A percentile compares a stretch with the other conserved stretches of the same genome.
phyloP scores from a whole-genome alignment of 2,113 vertebrate species.

The Pseudorhombus dupliciocellatus region DNA sequence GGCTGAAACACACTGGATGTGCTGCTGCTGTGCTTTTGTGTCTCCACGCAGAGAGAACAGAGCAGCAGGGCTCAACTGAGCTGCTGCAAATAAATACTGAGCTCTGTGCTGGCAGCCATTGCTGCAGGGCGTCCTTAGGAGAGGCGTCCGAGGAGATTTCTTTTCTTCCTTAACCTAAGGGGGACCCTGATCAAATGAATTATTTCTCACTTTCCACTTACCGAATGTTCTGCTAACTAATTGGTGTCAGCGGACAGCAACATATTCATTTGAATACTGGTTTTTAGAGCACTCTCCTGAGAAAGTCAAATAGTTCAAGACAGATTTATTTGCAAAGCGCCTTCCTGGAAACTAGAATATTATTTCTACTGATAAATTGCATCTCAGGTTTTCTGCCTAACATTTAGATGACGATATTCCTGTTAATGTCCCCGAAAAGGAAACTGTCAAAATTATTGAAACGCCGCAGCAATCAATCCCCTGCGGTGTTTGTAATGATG shows the following conservation, averaged over 20 bases:
- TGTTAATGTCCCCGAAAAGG: background rate
- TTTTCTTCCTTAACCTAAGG: conserved; percentile 9
- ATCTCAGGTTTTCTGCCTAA: conserved; percentile 4
- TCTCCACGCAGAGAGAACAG: conserved; percentile 3
- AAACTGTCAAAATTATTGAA: background rate
- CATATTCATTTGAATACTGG: conserved; percentile 38
- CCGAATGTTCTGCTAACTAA: conserved; percentile 38
- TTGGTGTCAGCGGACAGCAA: conserved; percentile 52
- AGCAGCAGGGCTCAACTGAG: conserved; percentile 2
- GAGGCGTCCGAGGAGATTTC: conserved; percentile 25
- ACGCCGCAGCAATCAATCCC: background rate
- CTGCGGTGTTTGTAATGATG: background rate
- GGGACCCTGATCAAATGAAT: conserved; percentile 38
- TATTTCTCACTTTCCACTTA: conserved; percentile 52
- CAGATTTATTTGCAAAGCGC: conserved; percentile 19
- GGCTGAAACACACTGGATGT: conserved; percentile 12
- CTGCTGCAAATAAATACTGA: conserved; percentile 1
- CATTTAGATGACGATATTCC: conserved; percentile 18
- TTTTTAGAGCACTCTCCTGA: conserved; percentile 25
- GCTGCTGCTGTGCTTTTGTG: conserved; percentile 16
- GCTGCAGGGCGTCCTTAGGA: conserved; percentile 9
- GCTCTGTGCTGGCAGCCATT: conserved; percentile 14
- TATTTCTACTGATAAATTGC: conserved; percentile 3
- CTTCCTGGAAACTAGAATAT: background rate
- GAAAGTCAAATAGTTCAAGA: conserved; percentile 10